Conservation (phyloP, 2,113 vertebrate species). For the Theristicus caerulescens region DNA sequence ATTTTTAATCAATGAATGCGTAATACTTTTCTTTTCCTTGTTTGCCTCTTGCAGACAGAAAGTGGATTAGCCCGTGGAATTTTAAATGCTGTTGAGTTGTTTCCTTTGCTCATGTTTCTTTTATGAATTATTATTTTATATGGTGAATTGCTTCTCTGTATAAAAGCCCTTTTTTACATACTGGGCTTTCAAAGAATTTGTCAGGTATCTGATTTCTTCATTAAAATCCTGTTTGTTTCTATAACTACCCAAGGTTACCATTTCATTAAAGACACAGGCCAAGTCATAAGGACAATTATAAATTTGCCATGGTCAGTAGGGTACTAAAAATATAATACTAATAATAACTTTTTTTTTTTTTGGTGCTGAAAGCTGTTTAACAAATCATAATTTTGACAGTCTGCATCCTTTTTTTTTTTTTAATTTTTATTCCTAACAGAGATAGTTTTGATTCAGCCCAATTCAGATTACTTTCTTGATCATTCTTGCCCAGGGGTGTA, state of each 20-base stretch:
- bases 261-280: constrained; percentile 69
- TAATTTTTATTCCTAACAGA: background rate
- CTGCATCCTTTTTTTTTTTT: background rate
- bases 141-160: constrained; percentile 81
- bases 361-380: background rate
- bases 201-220: constrained; percentile 75
- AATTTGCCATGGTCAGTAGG: constrained; percentile 54
- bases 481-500: background rate
- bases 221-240: constrained; percentile 80
- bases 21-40: constrained; percentile 79
- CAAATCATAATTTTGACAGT: background rate
- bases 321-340: constrained; percentile 54
- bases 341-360: background rate
- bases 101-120: constrained; percentile 90
- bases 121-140: constrained; percentile 89
- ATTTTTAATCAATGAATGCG: constrained; percentile 88
- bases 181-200: constrained; percentile 76
- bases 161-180: constrained; percentile 82
- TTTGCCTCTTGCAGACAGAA: constrained; percentile 72
- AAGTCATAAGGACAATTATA: constrained; percentile 42
- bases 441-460: background rate
- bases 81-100: constrained; percentile 82
- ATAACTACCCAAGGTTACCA: constrained; percentile 19
- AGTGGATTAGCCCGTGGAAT: constrained; percentile 83
- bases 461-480: background rate